Base-by-base conservation (phyloP, 2,888 invertebrate genomes). In the Trypoxylon attenuatum region DNA sequence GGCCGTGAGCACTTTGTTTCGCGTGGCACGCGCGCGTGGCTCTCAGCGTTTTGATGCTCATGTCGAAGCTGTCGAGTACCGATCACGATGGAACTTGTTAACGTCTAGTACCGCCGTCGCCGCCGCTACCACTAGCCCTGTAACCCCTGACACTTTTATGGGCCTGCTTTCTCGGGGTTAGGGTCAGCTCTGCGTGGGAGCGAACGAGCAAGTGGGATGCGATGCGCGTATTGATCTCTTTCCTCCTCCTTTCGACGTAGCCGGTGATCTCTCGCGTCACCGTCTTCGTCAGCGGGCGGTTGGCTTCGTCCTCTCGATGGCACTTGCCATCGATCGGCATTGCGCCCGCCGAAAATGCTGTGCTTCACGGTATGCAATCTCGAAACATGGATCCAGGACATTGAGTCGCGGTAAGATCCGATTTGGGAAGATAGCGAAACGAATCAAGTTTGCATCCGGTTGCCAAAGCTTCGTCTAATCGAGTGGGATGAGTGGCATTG, bases 181-280 rank as follows among this genome's bases (percentile, higher is more conserved):
- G 63, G 60, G 65, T 66, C 63, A 50, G 23, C 22, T n/a, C n/a
- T n/a, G n/a, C n/a, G n/a, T n/a, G n/a, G n/a, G n/a, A n/a, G n/a
- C n/a, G n/a, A n/a, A n/a, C n/a, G n/a, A n/a, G 33, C 33, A 13
- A 33, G 13, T 33, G 33, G 45, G 55, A 62, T 69, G 58, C 38
- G 52, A 53, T 47, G 49, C 50, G 56, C 39, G 47, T 58, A 71
- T 74, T 67, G 73, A 73, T 73, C 63, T 49, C 55, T 57, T 60
- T 65, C 47, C 25, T 67, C 49, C 42, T 57, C 66, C 60, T 51
- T 58, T 38, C 49, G 43, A 41, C 53, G 47, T 23, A n/a, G 47
- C 56, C 51, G n/a, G n/a, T 46, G 60, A 64, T 64, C 54, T 47
- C 18, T 15, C 27, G 6, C 23, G 16, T 18, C 41, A 16, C 5